Percentiles rank a stretch among this genome's conserved stretches.
Evolutionary conservation across 1,140 invertebrate genomes (phyloP).

Genomic region (Tetranychus urticae): DNA sequence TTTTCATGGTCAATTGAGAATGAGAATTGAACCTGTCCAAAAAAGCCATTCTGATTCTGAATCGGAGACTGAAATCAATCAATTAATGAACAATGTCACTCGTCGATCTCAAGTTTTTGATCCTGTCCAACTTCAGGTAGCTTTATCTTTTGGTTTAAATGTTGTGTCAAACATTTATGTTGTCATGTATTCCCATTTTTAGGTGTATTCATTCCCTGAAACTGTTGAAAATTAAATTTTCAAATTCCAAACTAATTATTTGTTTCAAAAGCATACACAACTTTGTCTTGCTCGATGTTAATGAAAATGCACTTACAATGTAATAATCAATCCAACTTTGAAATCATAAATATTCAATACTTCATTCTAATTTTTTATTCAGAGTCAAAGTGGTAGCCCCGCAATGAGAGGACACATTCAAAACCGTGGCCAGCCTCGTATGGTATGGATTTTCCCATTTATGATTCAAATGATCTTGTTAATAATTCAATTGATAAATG

Average conservation of each 20-base stretch:
- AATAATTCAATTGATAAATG: no score
- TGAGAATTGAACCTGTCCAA: no score
- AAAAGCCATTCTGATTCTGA: slow-evolving; percentile 13
- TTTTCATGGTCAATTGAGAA: no score
- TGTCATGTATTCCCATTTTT: background rate
- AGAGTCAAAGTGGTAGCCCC: no score
- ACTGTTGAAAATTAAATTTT: background rate
- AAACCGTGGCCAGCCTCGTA: background rate
- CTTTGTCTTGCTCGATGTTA: background rate
- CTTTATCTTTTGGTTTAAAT: background rate
- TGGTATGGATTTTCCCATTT: background rate
- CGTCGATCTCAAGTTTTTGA: slow-evolving; percentile 13
- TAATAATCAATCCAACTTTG: background rate
- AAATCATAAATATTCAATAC: background rate
- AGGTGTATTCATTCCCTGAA: background rate
- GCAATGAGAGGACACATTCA: background rate
- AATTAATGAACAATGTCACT: slow-evolving; percentile 14
- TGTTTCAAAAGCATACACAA: background rate
- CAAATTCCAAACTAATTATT: background rate
- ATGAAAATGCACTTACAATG: background rate
- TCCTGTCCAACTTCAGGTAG: background rate
- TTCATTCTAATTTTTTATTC: background rate
- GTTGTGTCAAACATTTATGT: background rate
- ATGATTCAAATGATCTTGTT: no score
- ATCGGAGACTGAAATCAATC: slow-evolving; percentile 15